phyloP scores from a whole-genome alignment of 2,797 vertebrate genomes.

The Xiphorhynchus erythropygius region DNA sequence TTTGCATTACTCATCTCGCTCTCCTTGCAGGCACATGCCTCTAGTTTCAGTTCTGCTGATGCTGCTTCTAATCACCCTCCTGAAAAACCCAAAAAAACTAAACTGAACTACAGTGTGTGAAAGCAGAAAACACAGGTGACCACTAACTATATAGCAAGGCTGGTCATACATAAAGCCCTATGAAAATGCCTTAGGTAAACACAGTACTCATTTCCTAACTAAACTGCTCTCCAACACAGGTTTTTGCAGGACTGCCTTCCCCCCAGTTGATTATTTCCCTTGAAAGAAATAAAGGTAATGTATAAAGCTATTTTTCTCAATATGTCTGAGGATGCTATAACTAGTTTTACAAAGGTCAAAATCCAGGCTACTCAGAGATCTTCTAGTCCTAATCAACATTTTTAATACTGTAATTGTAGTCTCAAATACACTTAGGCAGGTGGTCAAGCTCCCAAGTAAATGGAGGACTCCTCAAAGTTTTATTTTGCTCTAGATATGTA shows the following conservation, averaged over 20 bases:
- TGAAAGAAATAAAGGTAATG: background rate
- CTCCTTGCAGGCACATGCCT: background rate
- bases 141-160: background rate
- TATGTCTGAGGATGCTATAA: background rate
- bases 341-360: background rate
- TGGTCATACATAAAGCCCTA: background rate
- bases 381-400: background rate
- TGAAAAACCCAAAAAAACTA: constrained; percentile 3
- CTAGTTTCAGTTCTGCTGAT: constrained; percentile 55
- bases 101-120: background rate
- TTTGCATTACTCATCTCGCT: background rate
- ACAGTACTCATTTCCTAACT: background rate
- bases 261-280: background rate
- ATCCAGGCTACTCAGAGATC: background rate
- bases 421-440: background rate
- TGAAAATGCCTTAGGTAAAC: background rate
- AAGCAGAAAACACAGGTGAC: background rate
- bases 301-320: background rate
- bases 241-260: background rate
- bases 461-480: background rate
- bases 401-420: background rate
- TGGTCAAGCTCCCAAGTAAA: background rate
- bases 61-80: background rate
- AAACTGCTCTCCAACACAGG: background rate
- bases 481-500: background rate